Evolutionary conservation across 2,797 vertebrate genomes (phyloP).

Genomic region (Simalia tracyae): DNA sequence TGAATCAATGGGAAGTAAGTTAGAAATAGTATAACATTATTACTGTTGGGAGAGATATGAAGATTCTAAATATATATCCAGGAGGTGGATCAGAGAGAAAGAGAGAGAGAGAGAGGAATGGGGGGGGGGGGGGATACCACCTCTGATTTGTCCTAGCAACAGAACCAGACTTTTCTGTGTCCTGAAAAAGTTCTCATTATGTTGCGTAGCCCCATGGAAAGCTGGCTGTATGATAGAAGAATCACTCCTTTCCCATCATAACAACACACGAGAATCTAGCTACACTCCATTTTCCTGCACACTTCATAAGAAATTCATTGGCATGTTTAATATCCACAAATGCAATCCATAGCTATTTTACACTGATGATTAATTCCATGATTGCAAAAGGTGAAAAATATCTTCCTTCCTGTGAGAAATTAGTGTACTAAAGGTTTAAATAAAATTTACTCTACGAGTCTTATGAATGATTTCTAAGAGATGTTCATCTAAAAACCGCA

Average conservation of each 20-base stretch:
- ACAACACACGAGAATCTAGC: background rate
- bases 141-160: too few relatives aligned
- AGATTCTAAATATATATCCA: too few relatives aligned
- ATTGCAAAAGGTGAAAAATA: background rate
- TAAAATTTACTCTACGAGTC: constrained; percentile 7
- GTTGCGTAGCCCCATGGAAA: background rate
- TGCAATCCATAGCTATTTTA: background rate
- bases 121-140: too few relatives aligned
- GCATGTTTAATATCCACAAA: background rate
- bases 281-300: background rate
- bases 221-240: background rate
- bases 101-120: too few relatives aligned
- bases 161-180: background rate
- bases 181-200: background rate
- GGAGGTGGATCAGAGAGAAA: too few relatives aligned
- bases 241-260: background rate
- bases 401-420: background rate
- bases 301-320: background rate
- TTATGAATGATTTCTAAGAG: background rate
- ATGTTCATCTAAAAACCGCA: background rate
- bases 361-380: background rate
- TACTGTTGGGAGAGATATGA: too few relatives aligned
- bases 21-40: too few relatives aligned
- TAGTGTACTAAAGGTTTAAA: background rate
- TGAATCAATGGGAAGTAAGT: too few relatives aligned